A percentile compares a stretch with the other conserved stretches of the same genome.
Evolutionary conservation across 2,888 invertebrate species (phyloP).

Genomic region (Amphipyra berbera): DNA sequence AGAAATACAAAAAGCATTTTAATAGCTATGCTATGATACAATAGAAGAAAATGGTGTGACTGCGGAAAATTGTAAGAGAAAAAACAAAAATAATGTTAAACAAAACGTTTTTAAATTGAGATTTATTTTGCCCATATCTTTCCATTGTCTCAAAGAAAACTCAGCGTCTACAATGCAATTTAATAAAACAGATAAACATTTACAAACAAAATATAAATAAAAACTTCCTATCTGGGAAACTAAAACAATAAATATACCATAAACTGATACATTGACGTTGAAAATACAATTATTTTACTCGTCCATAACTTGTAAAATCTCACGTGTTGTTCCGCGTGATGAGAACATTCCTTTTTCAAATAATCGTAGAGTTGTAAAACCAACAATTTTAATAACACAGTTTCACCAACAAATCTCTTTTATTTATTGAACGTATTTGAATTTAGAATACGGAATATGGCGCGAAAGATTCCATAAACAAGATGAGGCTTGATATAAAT

Average conservation of each 20-base stretch:
- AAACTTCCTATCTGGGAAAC: too few species aligned
- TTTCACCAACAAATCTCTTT: conserved; percentile 5
- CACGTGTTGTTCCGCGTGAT: conserved; percentile 3
- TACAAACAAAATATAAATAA: too few species aligned
- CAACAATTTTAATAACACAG: conserved; percentile 5
- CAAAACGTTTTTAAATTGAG: too few species aligned
- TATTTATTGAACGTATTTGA: conserved; percentile 19
- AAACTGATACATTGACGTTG: not conserved
- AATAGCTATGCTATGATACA: not conserved
- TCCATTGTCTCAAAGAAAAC: too few species aligned
- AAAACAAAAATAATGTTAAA: not conserved
- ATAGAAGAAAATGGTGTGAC: not conserved
- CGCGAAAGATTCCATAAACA: conserved; percentile 30
- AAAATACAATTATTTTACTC: not conserved
- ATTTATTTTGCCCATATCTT: too few species aligned
- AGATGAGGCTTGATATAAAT: conserved; percentile 43
- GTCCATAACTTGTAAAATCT: not conserved
- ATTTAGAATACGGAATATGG: conserved; percentile 28
- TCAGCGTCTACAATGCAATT: too few species aligned
- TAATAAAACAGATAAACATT: too few species aligned
- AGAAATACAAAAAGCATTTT: conserved; percentile 12
- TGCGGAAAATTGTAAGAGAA: not conserved
- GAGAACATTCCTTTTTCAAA: conserved; percentile 5
- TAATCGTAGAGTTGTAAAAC: conserved; percentile 4
- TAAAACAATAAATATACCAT: too few species aligned